Base-by-base conservation (phyloP, 2,888 invertebrate genomes). In the Dexiosoma caninum region DNA sequence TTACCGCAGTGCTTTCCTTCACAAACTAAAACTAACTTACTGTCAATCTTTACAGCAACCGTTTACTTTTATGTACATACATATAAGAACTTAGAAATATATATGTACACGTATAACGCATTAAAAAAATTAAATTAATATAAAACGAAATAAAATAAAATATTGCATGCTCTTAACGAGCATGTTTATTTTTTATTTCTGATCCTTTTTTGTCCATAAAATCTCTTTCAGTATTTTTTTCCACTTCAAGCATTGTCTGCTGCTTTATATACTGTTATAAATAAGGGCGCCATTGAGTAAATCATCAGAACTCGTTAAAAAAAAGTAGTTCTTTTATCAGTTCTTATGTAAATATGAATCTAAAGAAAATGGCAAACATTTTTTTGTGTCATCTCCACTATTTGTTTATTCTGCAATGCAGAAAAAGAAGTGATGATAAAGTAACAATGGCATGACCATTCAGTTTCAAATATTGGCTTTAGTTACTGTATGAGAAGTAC, bases 211-310 rank as follows among this genome's bases (percentile, higher is more conserved):
- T 14, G 27, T 5, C 14, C 21, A n/a, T 32, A 57, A 14, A 35
- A 35, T 14, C 23, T 35, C 10, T 10, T 32, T 7, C 14, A n/a
- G 30, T 37, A 49, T 40, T 55, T 8, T 32, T 21, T 23, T 69
- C 40, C 35, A 55, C 2, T 35, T 57, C 12, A 35, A n/a, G n/a
- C n/a, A n/a, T n/a, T n/a, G n/a, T n/a, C n/a, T n/a, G n/a, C n/a
- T n/a, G n/a, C n/a, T n/a, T n/a, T n/a, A n/a, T n/a, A n/a, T 37
- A 37, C 3, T 19, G 35, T 30, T 44, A 59, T 30, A 59, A 59
- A 14, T 21, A 16, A 64, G 57, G 72, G 69, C 78, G 78, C 71
- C 71, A 66, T 40, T 51, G 49, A 69, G 64, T 62, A 40, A 19
- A 12, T 57, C 60, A 5, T 5, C 6, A 6, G 6, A 5, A 6